phyloP scores from a whole-genome alignment of 2,113 vertebrate species.

The Dolichotis patagonum region DNA sequence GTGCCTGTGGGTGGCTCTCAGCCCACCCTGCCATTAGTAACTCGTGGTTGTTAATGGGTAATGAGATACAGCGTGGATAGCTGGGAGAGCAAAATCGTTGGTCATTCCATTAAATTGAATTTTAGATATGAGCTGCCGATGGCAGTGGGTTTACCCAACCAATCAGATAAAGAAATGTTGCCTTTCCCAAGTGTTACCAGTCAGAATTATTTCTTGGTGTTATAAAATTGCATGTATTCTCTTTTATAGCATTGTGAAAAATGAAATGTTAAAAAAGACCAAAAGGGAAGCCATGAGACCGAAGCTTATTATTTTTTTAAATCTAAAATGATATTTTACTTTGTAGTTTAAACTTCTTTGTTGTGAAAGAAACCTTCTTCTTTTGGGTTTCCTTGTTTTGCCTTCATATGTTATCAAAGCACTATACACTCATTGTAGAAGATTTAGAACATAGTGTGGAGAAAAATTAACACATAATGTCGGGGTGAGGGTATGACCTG shows the following conservation, averaged over 20 bases:
- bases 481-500: not conserved
- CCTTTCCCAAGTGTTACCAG: constrained; percentile 32
- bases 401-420: not conserved
- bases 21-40: constrained; percentile 51
- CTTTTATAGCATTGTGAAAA: constrained; percentile 36
- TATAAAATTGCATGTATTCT: constrained; percentile 35
- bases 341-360: not conserved
- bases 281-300: not conserved
- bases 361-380: constrained; percentile 24
- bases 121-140: constrained; percentile 34
- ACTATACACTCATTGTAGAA: not conserved
- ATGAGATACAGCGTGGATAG: constrained; percentile 58
- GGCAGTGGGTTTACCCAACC: constrained; percentile 41
- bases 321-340: constrained; percentile 18
- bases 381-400: not conserved
- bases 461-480: not conserved
- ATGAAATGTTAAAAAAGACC: constrained; percentile 37
- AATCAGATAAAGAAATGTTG: constrained; percentile 46
- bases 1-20: not conserved
- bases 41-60: constrained; percentile 63
- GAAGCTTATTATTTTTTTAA: constrained; percentile 23
- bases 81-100: constrained; percentile 59
- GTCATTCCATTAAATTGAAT: constrained; percentile 73
- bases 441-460: not conserved
- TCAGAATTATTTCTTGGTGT: constrained; percentile 49